These are phyloP conservation scores for Alviniconcha strummeri DNA, from an alignment of 2,888 invertebrate genomes.

Conservation along the genomic window DNA sequence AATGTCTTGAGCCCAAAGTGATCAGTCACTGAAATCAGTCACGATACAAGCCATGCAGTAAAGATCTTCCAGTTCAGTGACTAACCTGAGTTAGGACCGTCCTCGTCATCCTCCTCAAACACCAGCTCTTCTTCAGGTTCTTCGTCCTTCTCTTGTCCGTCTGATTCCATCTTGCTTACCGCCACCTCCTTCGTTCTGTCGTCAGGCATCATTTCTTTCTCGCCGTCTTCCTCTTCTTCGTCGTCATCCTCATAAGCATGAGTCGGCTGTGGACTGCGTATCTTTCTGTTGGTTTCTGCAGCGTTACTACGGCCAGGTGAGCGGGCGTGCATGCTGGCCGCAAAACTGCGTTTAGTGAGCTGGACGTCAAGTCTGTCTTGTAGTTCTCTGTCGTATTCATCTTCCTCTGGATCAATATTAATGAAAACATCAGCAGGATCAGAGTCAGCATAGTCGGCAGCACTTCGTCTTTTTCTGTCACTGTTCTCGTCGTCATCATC, in stretches of 20 bases:
- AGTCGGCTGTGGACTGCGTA: neutral
- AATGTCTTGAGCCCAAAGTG: no score
- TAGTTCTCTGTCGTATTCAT: neutral
- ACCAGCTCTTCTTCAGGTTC: constrained; percentile 23
- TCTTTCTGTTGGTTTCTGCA: neutral
- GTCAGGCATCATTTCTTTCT: constrained; percentile 1
- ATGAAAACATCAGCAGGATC: neutral
- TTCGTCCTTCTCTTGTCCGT: constrained; percentile 5
- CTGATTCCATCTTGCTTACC: neutral
- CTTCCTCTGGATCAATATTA: neutral
- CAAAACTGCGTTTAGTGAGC: neutral
- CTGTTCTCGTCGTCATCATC: neutral
- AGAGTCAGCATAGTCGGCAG: neutral
- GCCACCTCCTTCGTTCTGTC: neutral
- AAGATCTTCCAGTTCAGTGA: no score
- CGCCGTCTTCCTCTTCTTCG: constrained; percentile 13
- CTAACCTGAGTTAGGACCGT: constrained; percentile 26
- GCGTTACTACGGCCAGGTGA: no score
- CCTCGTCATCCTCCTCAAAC: constrained; percentile 25
- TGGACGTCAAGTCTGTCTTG: neutral
- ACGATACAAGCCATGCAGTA: no score
- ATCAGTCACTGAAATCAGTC: no score
- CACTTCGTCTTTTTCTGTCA: neutral
- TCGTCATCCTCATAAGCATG: neutral
- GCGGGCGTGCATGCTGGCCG: neutral